Base-by-base conservation (phyloP, 2,797 vertebrate genomes). In the Phaenicophaeus curvirostris region DNA sequence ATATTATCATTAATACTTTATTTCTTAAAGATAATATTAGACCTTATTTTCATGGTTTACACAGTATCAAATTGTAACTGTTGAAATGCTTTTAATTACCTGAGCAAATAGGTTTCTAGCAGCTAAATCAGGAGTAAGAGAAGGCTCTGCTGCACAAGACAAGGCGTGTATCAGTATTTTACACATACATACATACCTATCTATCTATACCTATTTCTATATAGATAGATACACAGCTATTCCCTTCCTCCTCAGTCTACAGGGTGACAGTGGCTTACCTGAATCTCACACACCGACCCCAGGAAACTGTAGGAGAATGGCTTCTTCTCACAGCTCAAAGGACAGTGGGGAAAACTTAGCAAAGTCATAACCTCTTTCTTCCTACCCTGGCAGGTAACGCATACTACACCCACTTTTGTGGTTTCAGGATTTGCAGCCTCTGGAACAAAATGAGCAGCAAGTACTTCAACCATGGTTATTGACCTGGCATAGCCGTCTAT, bases 181-280 rank as follows among this genome's bases (percentile, higher is more conserved):
- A 51, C 91, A 81, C 95, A 96, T 95, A 96, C 94, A 96, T 96
- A 96, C 95, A 95, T 96, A 96, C 96, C 15, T 96, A 96, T 96
- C 96, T 96, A 95, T 96, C 96, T 96, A 89, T 95, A 91, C 5
- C 41, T 77, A 20, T 51, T 74, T 62, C 87, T 48, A 46, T 95
- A 95, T 91, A 87, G 95, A 96, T 96, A 96, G 96, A 96, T 96
- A 95, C 1, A 11, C 37, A 87, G 65, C 69, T 88, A 58, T 78
- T 94, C 82, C 95, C 82, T 96, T 94, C 87, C 93, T 96, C 89
- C 93, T 92, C 89, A 93, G 85, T 90, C 79, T 62, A 77, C 96
- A 88, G 91, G 94, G 79, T 85, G 78, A n/a, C 86, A 87, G 78
- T 90, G 81, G 37, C 90, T 90, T 63, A 55, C 53, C 65, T 23